phyloP scores from a whole-genome alignment of 2,797 vertebrate genomes.

The Acomys russatus region DNA sequence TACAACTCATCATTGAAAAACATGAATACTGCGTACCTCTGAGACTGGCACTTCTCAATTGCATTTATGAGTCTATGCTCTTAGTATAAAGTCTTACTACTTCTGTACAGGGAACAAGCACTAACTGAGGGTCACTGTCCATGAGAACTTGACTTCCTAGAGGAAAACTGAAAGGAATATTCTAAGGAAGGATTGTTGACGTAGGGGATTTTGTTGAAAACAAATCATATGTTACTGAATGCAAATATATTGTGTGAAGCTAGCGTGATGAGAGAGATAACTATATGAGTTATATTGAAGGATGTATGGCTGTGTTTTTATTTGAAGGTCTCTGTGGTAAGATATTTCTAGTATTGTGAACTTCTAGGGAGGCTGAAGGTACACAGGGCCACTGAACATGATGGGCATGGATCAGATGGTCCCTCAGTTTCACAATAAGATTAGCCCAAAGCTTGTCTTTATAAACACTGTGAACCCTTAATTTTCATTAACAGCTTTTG shows the following conservation, averaged over 20 bases:
- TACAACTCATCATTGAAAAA: too few relatives aligned
- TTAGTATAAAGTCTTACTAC: background rate
- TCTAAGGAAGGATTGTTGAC: background rate
- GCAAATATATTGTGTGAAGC: background rate
- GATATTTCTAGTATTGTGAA: too few relatives aligned
- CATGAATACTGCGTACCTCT: background rate
- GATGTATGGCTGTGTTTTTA: background rate
- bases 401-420: background rate
- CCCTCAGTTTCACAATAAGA: background rate
- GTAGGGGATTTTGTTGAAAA: background rate
- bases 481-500: background rate
- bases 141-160: background rate
- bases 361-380: background rate
- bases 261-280: background rate
- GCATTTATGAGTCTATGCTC: background rate
- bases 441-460: background rate
- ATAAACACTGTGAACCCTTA: background rate
- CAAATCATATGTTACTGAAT: background rate
- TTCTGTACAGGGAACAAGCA: rapidly evolving
- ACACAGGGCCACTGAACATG: background rate
- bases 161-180: background rate
- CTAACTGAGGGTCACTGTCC: too few relatives aligned
- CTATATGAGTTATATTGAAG: background rate
- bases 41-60: too few relatives aligned
- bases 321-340: background rate